These are phyloP conservation scores for Alligator mississippiensis DNA, from an alignment of 2,113 vertebrate genomes.

Conservation along the genomic window DNA sequence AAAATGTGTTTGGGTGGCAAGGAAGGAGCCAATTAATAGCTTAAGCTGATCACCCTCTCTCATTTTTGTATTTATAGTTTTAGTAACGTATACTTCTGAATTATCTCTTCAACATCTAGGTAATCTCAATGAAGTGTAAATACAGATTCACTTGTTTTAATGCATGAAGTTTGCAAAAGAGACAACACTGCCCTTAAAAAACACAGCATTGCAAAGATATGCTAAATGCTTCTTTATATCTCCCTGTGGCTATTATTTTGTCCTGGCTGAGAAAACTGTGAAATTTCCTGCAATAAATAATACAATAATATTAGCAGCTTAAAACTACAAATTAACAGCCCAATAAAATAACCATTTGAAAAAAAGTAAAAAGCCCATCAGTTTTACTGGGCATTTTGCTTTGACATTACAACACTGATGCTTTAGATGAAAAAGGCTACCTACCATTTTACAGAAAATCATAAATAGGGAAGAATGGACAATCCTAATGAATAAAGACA, in stretches of 20 bases:
- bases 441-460: slow-evolving; percentile 8
- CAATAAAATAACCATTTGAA: not conserved
- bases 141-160: not conserved
- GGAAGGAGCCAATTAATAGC: not conserved
- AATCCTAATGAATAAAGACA: slow-evolving; percentile 41
- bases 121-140: not conserved
- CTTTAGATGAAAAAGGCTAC: slow-evolving; percentile 24
- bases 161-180: not conserved
- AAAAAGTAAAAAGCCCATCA: not conserved
- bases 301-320: not conserved
- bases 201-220: not conserved
- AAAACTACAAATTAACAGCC: not conserved
- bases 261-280: not conserved
- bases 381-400: slow-evolving; percentile 17
- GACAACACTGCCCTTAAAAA: not conserved
- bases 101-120: not conserved
- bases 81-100: not conserved
- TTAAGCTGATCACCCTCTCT: not conserved
- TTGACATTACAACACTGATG: not conserved
- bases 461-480: slow-evolving; percentile 20
- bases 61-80: not conserved
- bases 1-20: not conserved
- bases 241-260: not conserved
- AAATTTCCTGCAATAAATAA: not conserved
- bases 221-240: not conserved